Base-by-base conservation (phyloP, 92 coral and sea anemone species). In the Porites evermanni region DNA sequence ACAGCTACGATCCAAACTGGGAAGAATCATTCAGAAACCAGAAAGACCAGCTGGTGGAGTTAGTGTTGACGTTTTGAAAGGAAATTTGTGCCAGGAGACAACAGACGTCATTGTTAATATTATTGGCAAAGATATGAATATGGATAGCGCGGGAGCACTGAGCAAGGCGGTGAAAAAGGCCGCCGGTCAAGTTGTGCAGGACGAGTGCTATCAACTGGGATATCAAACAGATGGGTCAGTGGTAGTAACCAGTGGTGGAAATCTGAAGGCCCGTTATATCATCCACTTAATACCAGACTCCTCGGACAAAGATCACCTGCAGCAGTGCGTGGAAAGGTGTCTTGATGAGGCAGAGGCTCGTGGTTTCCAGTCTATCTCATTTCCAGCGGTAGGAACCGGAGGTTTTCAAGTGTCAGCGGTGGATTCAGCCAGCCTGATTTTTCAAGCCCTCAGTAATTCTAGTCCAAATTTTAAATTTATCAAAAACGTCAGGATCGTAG, bases 61-160 rank as follows among this genome's bases (percentile, higher is more conserved):
- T 1, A 32, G 71, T 9, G 61, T 90, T 24, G 80, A 79, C n/a
- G 72, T 82, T 24, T 7, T 61, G 64, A 80, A 77, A 16, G 93
- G 93, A 7, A 79, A 90, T 70, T 38, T 90, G 44, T 11, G 80
- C 16, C 80, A 81, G 3, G 91, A 86, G 71, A 10, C 52, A 4
- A 68, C 32, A 29, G 96, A 93, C 65, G 96, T 89, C 67, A 93
- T 93, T 4, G 88, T 93, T 6, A 93, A 90, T 69, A 88, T 93
- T 19, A 93, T 72, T 64, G 60, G 92, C 61, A 80, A 69, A 19
- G 20, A 29, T 29, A 29, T 29, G 32, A 29, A 29, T 29, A 29
- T 29, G 32, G 32, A 29, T 29, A 29, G 32, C 12, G 92, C 94
- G 21, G 96, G 96, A 0, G 87, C 67, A 17, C 53, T 90, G 23